A percentile compares a stretch with the other conserved stretches of the same genome.
phyloP scores from a whole-genome alignment of 2,113 vertebrate genomes.

The Thamnaconus septentrionalis region DNA sequence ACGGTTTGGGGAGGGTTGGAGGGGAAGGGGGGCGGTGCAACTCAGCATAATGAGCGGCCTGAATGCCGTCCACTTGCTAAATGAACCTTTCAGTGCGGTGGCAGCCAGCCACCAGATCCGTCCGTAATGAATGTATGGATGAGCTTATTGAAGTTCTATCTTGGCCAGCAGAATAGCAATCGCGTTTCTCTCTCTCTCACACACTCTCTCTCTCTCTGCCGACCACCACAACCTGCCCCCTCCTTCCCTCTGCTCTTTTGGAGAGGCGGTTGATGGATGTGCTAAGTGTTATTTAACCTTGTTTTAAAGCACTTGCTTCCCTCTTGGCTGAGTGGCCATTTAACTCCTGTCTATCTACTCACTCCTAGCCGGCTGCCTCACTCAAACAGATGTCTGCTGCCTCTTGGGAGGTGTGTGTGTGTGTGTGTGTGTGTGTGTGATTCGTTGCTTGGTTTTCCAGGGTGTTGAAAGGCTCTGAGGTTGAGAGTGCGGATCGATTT shows the following conservation, averaged over 20 bases:
- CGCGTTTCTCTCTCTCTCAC: slow-evolving; percentile 20
- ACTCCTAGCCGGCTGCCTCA: slow-evolving; percentile 44
- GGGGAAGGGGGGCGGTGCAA: slow-evolving; percentile 16
- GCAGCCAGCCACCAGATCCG: slow-evolving; percentile 28
- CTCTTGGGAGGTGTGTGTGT: slow-evolving; percentile 46
- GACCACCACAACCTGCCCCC: too few species aligned
- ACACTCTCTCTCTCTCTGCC: too few species aligned
- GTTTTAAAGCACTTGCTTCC: slow-evolving; percentile 77
- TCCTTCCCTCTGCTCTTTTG: slow-evolving; percentile 28
- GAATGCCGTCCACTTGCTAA: slow-evolving; percentile 60
- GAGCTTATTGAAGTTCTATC: slow-evolving; percentile 50
- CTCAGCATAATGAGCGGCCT: slow-evolving; percentile 56
- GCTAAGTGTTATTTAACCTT: slow-evolving; percentile 80
- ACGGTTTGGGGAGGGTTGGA: too few species aligned
- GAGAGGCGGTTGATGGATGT: slow-evolving; percentile 71
- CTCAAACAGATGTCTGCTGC: slow-evolving; percentile 39
- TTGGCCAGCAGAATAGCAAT: slow-evolving; percentile 45
- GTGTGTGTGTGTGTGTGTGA: slow-evolving; percentile 15
- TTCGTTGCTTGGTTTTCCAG: slow-evolving; percentile 53
- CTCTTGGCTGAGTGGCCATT: slow-evolving; percentile 75
- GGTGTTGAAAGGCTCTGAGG: slow-evolving; percentile 53
- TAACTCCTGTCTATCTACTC: slow-evolving; percentile 71
- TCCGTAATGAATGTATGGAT: slow-evolving; percentile 62
- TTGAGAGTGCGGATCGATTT: slow-evolving; percentile 55
- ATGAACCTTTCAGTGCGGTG: slow-evolving; percentile 56